Base-by-base conservation (phyloP, 2,113 vertebrate species). In the Setophaga coronata region DNA sequence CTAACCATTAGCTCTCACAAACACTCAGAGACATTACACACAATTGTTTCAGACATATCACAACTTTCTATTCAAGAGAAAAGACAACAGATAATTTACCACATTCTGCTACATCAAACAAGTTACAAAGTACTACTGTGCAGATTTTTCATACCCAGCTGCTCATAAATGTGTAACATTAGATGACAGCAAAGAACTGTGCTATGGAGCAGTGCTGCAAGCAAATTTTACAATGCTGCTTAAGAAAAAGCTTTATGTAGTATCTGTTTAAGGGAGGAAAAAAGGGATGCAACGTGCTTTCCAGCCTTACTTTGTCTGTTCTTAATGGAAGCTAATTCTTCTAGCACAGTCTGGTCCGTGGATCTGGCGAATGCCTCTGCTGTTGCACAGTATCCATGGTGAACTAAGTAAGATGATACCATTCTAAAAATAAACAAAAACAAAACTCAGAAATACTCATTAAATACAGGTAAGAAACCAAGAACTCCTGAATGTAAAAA, bases 241-340 rank as follows among this genome's bases (percentile, higher is more conserved):
- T n/a, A 56, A 84, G 40, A 85, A 26, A 71, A 87, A 74, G 19
- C 38, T 88, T 67, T 40, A 78, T 8, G 56, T 43, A 47, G 9
- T 26, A 62, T 13, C 28, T 48, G 36, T 57, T 70, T 47, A 54
- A 89, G 36, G 21, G 23, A 82, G 47, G 21, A 23, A 60, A 50
- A 70, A 56, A 86, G 60, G 19, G 56, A 94, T 96, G 95, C 45
- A 90, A 90, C 2, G 0, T 92, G 94, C 82, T 97, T 87, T 93
- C 51, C 73, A 82, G 78, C 97, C 99, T 99, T 98, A 99, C 99
- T 99, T 98, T 99, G 99, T 98, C 99, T 98, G 96, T 99, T 99
- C 98, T 99, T 99, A 98, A 99, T 99, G 97, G 99, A 99, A 97
- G 99, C 99, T 97, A 99, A 98, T 98, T 99, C 99, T 98, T 99